Evolutionary conservation across 2,113 vertebrate species (phyloP), one percentile per base, ranked within the genome.

Genomic region (Elephas maximus): DNA sequence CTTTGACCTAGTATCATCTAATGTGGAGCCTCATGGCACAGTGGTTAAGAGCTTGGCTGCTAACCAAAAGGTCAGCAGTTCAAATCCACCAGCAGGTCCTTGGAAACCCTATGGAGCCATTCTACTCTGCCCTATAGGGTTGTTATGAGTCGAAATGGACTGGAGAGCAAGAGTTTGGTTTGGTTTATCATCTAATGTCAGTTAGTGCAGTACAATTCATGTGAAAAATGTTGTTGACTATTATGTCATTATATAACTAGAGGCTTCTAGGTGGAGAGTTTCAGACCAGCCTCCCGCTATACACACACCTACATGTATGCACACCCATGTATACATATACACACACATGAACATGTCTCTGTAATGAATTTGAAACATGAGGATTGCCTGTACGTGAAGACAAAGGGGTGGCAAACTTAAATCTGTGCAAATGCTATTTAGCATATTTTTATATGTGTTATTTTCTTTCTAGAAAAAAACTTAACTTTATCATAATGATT

Each of bases 391-490:
- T 17, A 17, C 48, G 51, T 28, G 33, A 60, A 10, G 30, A 21
- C 28, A 45, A 48, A 5, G 4, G 30, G 76, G 33, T 82, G 63
- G 48, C 45, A 74, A 23, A 63, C 15, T 92, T 91, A 8, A 8
- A 14, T 45, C 76, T 48, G 26, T 96, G 11, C 77, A 67, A 3
- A 51, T 87, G 57, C 3, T 0, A 57, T 73, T 37, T 77, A 41
- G 69, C 77, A 2, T 60, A 20, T 74, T 82, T 81, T 95, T 37
- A 60, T 21, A 14, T 57, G 26, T 88, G 41, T 41, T 69, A 10
- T 76, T 86, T 92, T 45, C 79, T 51, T 97, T 95, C 30, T 85
- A 30, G 60, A 83, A 90, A 96, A 98, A 93, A 96, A 79, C 20
- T 23, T 97, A 88, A 91, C 95, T 94, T 92, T 95, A 94, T 95